Conservation (phyloP, 1,140 invertebrate genomes). For the Conopomorpha cramerella region DNA sequence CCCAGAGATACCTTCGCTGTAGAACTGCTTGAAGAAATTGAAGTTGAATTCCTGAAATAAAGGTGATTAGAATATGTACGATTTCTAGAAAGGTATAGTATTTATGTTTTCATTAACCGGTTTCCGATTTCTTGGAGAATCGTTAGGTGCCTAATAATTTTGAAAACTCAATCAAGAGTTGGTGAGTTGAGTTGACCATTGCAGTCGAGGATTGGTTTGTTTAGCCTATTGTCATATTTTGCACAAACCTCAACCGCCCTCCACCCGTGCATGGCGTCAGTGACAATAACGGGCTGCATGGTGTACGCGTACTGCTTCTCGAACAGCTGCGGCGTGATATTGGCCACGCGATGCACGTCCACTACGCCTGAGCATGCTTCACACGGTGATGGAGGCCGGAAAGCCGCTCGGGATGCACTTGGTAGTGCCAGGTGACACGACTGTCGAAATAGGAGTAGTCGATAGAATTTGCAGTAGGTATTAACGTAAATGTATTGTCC, state of each 20-base stretch:
- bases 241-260: slow-evolving; percentile 63
- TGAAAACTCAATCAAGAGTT: not conserved
- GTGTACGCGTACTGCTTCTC: slow-evolving; percentile 76
- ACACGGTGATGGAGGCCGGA: slow-evolving; percentile 75
- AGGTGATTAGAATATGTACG: not conserved
- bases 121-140: not conserved
- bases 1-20: slow-evolving; percentile 61
- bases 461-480: too few relatives aligned
- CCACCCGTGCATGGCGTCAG: slow-evolving; percentile 80
- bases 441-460: too few relatives aligned
- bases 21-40: slow-evolving; percentile 80
- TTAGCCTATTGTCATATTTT: slow-evolving; percentile 42
- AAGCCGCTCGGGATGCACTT: slow-evolving; percentile 21
- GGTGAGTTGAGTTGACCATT: too few relatives aligned
- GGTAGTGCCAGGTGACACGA: slow-evolving; percentile 25
- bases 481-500: too few relatives aligned
- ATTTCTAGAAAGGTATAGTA: not conserved
- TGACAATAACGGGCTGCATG: slow-evolving; percentile 81
- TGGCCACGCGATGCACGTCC: slow-evolving; percentile 65
- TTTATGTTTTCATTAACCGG: not conserved
- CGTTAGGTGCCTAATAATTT: not conserved
- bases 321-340: slow-evolving; percentile 70
- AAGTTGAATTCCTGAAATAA: slow-evolving; percentile 66
- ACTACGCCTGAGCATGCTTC: slow-evolving; percentile 70
- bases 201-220: too few relatives aligned